These are phyloP conservation scores for Vulpes lagopus DNA, from an alignment of 2,113 vertebrate genomes.

Conservation along the genomic window DNA sequence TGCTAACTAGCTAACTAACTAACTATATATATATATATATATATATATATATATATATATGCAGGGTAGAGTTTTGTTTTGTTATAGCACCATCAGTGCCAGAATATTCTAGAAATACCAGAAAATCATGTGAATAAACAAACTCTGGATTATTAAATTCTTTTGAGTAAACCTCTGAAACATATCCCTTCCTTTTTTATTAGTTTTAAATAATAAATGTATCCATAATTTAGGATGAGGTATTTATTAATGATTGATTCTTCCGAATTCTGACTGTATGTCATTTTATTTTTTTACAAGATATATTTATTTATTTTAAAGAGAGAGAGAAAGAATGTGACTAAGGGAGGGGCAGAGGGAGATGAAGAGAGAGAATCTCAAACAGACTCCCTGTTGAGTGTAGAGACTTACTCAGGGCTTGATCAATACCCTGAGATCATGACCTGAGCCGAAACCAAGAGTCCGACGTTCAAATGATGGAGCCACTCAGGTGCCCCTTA, in stretches of 20 bases:
- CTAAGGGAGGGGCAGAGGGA: neutral
- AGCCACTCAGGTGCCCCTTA: neutral
- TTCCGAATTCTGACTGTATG: neutral
- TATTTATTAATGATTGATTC: neutral
- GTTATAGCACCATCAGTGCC: neutral
- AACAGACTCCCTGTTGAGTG: neutral
- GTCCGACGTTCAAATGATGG: neutral
- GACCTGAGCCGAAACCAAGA: neutral
- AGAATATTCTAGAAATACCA: constrained; percentile 10
- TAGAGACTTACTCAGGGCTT: neutral
- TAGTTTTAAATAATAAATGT: neutral
- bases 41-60: neutral
- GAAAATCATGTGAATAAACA: neutral
- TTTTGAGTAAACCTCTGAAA: neutral
- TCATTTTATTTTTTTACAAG: too few species aligned
- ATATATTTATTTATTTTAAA: neutral
- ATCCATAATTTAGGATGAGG: neutral
- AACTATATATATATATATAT: neutral
- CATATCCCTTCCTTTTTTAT: neutral
- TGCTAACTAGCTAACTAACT: neutral
- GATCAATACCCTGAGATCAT: neutral
- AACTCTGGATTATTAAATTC: neutral
- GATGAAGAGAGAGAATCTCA: neutral
- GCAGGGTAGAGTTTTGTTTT: neutral
- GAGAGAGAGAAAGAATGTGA: neutral